Evolutionary conservation across 2,113 vertebrate species (phyloP).

Genomic region (Hippocampus barbouri): DNA sequence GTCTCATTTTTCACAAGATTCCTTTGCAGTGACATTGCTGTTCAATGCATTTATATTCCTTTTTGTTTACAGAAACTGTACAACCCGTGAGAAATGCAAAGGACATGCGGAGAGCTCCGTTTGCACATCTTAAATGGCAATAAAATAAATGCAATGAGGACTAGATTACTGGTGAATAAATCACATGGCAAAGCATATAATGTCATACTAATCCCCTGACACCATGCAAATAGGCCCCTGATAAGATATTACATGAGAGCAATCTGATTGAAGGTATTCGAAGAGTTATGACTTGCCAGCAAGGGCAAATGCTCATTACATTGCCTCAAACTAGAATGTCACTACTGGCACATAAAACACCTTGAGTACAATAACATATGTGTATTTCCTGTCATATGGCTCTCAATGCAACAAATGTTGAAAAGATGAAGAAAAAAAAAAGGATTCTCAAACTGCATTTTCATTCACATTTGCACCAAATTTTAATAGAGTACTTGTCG

Average conservation of each 20-base stretch:
- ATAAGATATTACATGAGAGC: background rate
- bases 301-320: background rate
- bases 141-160: conserved; percentile 1
- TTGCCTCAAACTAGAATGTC: background rate
- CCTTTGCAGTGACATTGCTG: background rate
- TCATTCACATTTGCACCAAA: too few relatives aligned
- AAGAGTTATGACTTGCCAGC: background rate
- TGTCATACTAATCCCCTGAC: background rate
- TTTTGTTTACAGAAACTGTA: background rate
- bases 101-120: background rate
- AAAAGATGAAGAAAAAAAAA: background rate
- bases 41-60: background rate
- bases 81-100: background rate
- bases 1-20: background rate
- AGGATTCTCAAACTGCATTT: background rate
- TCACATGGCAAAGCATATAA: background rate
- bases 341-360: background rate
- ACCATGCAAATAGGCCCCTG: background rate
- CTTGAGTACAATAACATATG: background rate
- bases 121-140: background rate
- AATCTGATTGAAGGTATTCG: background rate
- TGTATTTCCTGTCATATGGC: background rate
- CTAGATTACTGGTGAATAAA: background rate
- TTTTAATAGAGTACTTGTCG: too few relatives aligned
- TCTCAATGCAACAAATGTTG: background rate